Percentiles rank a stretch among this genome's conserved stretches.
These are phyloP conservation scores for Crotalus adamanteus DNA, from an alignment of 2,797 vertebrate genomes.

Conservation along the genomic window DNA sequence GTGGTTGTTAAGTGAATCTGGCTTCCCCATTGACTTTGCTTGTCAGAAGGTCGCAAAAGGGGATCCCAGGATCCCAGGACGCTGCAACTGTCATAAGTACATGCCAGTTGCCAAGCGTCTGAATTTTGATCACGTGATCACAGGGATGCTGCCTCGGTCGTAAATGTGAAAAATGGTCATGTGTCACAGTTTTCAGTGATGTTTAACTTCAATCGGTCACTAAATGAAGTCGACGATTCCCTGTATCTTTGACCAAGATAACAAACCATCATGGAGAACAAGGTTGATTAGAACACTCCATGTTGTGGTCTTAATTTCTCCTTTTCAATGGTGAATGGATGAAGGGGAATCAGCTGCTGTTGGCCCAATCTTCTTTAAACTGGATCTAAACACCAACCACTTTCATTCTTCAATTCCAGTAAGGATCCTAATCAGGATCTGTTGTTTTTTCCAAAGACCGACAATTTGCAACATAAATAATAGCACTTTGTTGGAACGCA, in stretches of 20 bases:
- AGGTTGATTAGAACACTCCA: background rate
- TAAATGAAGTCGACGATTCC: background rate
- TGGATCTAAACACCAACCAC: background rate
- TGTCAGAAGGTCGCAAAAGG: background rate
- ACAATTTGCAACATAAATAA: background rate
- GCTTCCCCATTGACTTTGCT: background rate
- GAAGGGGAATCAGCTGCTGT: background rate
- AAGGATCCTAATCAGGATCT: background rate
- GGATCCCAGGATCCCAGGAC: no score
- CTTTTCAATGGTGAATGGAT: background rate
- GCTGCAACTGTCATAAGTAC: background rate
- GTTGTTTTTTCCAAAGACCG: background rate
- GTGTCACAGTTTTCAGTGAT: background rate
- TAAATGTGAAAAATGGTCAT: background rate
- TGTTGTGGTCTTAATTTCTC: background rate
- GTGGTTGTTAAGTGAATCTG: background rate
- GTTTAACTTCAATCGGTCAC: background rate
- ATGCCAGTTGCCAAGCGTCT: background rate
- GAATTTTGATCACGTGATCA: background rate
- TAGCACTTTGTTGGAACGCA: constrained; percentile 7
- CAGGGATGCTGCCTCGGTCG: background rate
- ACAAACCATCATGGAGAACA: background rate
- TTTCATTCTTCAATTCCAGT: background rate
- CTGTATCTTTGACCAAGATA: background rate
- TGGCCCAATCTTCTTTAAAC: background rate